Conservation (phyloP, 2,113 vertebrate species). For the Gopherus evgoodei region DNA sequence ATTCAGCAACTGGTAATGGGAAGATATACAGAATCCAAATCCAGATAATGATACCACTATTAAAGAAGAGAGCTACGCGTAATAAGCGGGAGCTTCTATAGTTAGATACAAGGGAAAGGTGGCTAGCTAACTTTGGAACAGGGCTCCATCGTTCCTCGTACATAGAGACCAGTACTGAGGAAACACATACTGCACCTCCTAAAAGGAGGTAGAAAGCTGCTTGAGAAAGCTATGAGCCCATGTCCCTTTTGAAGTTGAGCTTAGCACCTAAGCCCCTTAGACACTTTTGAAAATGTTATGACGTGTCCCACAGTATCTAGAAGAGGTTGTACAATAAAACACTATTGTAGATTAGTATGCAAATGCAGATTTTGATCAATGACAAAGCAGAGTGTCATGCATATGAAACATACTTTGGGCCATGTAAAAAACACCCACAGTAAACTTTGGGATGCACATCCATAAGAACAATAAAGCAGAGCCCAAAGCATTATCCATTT, state of each 20-base stretch:
- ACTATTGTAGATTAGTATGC: neutral
- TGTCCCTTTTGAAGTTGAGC: neutral
- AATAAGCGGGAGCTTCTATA: neutral
- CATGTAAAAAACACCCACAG: neutral
- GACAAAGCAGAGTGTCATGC: neutral
- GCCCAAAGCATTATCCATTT: neutral
- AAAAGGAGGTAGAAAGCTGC: neutral
- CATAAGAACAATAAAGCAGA: neutral
- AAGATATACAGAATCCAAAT: neutral
- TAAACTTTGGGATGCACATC: neutral
- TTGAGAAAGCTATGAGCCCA: neutral
- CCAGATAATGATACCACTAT: neutral
- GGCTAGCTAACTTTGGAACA: neutral
- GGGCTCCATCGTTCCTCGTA: neutral
- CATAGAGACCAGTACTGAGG: neutral
- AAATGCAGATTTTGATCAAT: neutral
- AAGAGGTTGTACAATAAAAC: neutral
- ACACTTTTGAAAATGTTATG: neutral
- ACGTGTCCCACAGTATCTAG: fast-evolving
- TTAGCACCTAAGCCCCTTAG: neutral
- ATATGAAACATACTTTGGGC: neutral
- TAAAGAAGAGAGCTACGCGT: neutral
- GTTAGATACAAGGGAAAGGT: neutral
- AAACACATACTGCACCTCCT: neutral
- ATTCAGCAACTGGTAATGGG: too few relatives aligned